Evolutionary conservation across 2,888 invertebrate genomes (phyloP).

Genomic region (Neuroscelio doddi): DNA sequence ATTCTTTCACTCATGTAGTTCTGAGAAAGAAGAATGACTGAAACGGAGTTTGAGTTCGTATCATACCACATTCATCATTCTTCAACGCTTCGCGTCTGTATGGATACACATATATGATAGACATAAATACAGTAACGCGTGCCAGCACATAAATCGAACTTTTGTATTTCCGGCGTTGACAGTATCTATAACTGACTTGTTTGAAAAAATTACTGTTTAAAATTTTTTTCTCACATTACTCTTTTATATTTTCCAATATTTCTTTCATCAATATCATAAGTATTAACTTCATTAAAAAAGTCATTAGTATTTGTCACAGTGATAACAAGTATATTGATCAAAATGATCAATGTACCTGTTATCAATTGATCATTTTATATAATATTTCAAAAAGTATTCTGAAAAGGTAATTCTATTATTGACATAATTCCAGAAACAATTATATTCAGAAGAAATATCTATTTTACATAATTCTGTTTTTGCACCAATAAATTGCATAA

Average conservation of each 20-base stretch:
- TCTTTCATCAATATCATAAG: no score
- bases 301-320: no score
- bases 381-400: no score
- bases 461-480: no score
- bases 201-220: slow-evolving; percentile 19
- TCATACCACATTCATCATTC: slow-evolving; percentile 45
- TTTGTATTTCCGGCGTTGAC: slow-evolving; percentile 67
- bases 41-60: slow-evolving; percentile 31
- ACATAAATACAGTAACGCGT: slow-evolving; percentile 53
- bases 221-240: slow-evolving; percentile 19
- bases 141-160: slow-evolving; percentile 67
- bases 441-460: no score
- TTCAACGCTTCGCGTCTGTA: slow-evolving; percentile 45
- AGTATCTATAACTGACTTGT: slow-evolving; percentile 44
- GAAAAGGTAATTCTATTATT: no score
- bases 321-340: no score
- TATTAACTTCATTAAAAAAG: no score
- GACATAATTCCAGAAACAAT: no score
- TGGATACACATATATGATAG: slow-evolving; percentile 35
- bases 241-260: slow-evolving; percentile 10
- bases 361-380: no score
- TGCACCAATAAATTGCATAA: no score
- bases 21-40: slow-evolving; percentile 22
- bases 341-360: no score
- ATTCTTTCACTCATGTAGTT: slow-evolving; percentile 26